Percentiles rank a stretch among this genome's conserved stretches.
These are phyloP conservation scores for Andricus grossulariae DNA, from an alignment of 1,140 invertebrate species.

Conservation along the genomic window DNA sequence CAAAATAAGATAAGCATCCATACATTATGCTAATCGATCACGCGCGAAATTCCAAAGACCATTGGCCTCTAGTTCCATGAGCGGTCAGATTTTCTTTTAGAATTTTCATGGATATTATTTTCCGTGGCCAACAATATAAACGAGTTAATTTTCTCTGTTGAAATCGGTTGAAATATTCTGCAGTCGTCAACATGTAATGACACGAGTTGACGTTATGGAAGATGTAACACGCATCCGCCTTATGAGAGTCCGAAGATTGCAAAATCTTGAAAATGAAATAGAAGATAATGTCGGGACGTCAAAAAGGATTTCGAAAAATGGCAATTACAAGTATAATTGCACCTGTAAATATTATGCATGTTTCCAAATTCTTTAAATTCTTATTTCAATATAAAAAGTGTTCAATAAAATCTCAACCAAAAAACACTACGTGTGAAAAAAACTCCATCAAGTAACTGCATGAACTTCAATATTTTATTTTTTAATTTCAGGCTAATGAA, in stretches of 20 bases:
- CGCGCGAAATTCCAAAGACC: neutral
- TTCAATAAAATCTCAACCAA: no score
- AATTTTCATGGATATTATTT: neutral
- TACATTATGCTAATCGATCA: neutral
- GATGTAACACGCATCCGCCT: conserved; percentile 3
- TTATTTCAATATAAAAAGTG: no score
- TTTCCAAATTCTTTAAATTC: no score
- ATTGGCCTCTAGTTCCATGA: neutral
- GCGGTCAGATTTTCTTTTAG: neutral
- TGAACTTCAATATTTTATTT: no score
- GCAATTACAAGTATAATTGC: no score
- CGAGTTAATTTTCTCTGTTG: neutral
- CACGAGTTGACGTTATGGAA: neutral
- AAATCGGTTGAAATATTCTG: conserved; percentile 18
- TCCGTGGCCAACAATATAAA: neutral
- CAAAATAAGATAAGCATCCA: conserved; percentile 13
- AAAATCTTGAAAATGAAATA: neutral
- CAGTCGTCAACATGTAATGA: neutral
- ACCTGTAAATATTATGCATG: no score
- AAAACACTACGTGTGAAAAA: no score
- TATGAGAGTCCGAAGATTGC: neutral
- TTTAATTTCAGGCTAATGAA: no score
- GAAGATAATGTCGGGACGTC: no score
- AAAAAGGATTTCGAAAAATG: no score
- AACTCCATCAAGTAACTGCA: no score